A percentile compares a stretch with the other conserved stretches of the same genome.
Conservation (phyloP, 64 coral and sea anemone species). For the Astreopora myriophthalma region DNA sequence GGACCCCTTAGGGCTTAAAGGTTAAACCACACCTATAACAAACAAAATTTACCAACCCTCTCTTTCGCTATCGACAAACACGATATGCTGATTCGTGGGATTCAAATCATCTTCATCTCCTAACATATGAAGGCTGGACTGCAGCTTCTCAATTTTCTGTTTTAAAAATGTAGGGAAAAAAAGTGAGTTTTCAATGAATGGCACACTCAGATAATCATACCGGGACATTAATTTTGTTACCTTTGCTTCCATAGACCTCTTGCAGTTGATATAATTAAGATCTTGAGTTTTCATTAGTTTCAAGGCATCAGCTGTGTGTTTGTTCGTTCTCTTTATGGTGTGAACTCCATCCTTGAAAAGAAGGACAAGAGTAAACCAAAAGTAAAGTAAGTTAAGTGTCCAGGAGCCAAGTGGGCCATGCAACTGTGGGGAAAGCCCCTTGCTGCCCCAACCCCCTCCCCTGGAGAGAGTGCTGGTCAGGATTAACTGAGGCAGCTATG, state of each 20-base stretch:
- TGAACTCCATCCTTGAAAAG: constrained; percentile 78
- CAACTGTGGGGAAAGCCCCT: no score
- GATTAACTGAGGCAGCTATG: no score
- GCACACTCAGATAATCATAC: background rate
- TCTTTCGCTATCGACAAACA: constrained; percentile 95
- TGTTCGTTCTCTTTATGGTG: constrained; percentile 25
- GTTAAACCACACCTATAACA: no score
- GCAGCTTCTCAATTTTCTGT: constrained; percentile 93
- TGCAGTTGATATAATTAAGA: constrained; percentile 86
- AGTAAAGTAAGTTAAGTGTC: no score
- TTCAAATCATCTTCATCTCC: constrained; percentile 41
- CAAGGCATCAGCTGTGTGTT: constrained; percentile 64
- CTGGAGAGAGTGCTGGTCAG: no score
- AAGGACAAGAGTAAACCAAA: background rate
- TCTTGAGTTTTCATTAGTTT: constrained; percentile 98
- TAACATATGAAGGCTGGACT: constrained; percentile 79
- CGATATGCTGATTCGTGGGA: constrained; percentile 68
- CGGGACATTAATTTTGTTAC: background rate
- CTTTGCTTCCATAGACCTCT: constrained; percentile 84
- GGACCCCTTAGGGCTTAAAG: no score
- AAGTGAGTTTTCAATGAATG: background rate
- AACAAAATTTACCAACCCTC: constrained; percentile 46
- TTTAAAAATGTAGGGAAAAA: background rate
- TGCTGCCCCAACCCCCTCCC: no score
- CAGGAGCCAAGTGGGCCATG: no score